Evolutionary conservation across 2,113 vertebrate species (phyloP), one percentile per base, ranked within the genome.

Genomic region (Malurus alboscapulatus): DNA sequence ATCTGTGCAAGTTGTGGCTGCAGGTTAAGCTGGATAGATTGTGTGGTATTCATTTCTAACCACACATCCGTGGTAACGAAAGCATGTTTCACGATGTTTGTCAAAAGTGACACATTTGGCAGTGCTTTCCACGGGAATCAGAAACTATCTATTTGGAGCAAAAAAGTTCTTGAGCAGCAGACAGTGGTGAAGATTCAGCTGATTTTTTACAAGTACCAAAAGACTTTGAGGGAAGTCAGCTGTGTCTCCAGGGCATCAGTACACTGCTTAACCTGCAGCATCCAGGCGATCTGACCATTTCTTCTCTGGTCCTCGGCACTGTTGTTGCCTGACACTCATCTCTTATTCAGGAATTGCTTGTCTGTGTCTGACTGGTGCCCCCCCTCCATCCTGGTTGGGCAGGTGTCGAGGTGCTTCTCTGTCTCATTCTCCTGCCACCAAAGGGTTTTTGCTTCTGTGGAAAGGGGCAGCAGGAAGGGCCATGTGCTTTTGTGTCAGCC

Each of bases 361-460:
- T 61, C 2, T 2, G 12, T 17, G 10, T 30, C 45, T 65, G 61
- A 21, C 19, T 1, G 0, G 5, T 54, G 32, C 0, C 6, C 5
- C 9, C 1, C 21, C 26, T 78, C 42, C 25, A 12, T 24, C 29
- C 42, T 55, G 61, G 2, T 36, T 78, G 27, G 6, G 11, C 27
- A 51, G 15, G 18, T 26, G 3, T 55, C 11, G 4, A 67, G 48
- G 40, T 59, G 29, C 27, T 87, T 34, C 65, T 74, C 72, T 25
- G 11, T 36, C 69, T 50, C 19, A 40, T 42, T 36, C 10, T 68
- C 19, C 27, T 69, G 34, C 38, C 51, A 30, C 36, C 30, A 57
- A 45, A 81, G 21, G 3, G 55, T 94, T 92, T 75, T 45, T 55
- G 30, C 38, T 67, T n/a, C 57, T 2, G 0, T 57, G 53, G 36